A percentile compares a stretch with the other conserved stretches of the same genome.
These are phyloP conservation scores for Aythya baeri DNA, from an alignment of 2,113 vertebrate species.

Conservation along the genomic window DNA sequence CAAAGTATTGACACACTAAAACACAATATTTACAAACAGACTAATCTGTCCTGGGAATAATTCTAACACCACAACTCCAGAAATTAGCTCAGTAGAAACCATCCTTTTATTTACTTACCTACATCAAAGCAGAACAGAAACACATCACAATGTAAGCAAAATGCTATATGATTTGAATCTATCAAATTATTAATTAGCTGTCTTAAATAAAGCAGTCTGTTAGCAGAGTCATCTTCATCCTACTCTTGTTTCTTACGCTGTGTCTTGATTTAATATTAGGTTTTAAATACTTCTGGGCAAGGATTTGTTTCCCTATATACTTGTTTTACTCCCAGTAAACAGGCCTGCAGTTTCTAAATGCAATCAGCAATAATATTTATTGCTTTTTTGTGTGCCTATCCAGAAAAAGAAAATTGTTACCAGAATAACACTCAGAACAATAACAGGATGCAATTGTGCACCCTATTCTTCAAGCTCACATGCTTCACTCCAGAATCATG, in stretches of 20 bases:
- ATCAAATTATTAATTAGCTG: background rate
- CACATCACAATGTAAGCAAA: background rate
- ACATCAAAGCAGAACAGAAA: background rate
- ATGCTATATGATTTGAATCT: background rate
- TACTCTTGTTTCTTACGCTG: background rate
- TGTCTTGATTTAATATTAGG: slow-evolving; percentile 10
- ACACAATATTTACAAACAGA: background rate
- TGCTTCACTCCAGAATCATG: background rate
- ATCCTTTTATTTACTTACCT: background rate
- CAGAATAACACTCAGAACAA: background rate
- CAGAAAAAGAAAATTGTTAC: slow-evolving; percentile 36
- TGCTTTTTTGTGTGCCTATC: background rate
- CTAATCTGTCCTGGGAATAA: no score
- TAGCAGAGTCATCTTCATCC: slow-evolving; percentile 1
- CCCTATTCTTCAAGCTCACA: background rate
- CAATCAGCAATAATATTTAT: slow-evolving; percentile 16
- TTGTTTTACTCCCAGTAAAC: background rate
- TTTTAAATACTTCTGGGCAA: slow-evolving; percentile 31
- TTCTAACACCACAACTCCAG: background rate
- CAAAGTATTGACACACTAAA: background rate
- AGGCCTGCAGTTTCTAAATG: background rate
- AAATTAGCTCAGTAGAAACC: background rate
- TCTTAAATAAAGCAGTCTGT: background rate
- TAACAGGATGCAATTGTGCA: slow-evolving; percentile 5
- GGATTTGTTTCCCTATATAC: background rate